These are phyloP conservation scores for Bufo bufo DNA, from an alignment of 2,113 vertebrate species.

Conservation along the genomic window DNA sequence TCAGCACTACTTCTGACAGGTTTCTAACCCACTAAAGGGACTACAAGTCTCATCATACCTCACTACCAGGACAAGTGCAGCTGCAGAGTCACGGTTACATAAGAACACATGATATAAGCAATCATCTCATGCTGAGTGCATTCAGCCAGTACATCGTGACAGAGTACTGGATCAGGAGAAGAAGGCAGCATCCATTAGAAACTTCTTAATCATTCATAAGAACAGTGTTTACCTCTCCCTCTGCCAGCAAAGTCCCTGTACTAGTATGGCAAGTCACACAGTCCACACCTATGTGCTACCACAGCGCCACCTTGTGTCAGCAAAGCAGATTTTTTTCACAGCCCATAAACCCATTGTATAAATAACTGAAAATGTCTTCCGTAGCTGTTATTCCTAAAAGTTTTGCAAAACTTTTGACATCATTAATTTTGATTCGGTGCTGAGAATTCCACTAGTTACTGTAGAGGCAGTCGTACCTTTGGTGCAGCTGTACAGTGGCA, in stretches of 20 bases:
- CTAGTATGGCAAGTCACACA: not conserved
- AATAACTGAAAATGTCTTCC: no score
- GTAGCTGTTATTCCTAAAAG: no score
- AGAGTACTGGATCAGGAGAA: not conserved
- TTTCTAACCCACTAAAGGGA: not conserved
- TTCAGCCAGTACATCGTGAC: not conserved
- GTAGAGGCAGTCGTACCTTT: no score
- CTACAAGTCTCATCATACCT: not conserved
- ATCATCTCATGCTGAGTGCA: not conserved
- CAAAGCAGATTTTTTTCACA: not conserved
- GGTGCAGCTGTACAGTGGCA: no score
- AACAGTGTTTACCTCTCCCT: not conserved
- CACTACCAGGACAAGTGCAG: not conserved
- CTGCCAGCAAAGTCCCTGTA: not conserved
- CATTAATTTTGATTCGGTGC: no score
- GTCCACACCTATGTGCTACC: conserved; percentile 59
- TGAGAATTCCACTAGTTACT: no score
- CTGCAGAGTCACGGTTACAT: not conserved
- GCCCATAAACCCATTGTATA: no score
- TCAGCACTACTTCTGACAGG: no score
- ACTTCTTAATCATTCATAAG: not conserved
- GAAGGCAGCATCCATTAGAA: not conserved
- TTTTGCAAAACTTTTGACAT: no score
- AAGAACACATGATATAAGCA: not conserved
- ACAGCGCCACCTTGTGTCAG: conserved; percentile 71